Evolutionary conservation across 2,113 vertebrate species (phyloP).

Genomic region (Tragelaphus buxtoni): DNA sequence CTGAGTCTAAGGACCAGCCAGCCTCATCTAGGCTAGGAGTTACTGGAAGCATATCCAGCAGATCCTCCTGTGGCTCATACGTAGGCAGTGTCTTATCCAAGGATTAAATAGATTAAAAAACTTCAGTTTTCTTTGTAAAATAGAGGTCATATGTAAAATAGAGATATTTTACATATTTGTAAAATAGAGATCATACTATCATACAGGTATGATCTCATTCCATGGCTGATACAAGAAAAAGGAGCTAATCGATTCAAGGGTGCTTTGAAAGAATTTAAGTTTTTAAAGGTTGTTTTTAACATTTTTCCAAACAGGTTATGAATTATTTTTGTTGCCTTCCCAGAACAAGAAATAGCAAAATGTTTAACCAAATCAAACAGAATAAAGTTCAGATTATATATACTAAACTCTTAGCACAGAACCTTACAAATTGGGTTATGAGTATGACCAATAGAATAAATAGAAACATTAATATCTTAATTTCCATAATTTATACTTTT

Average conservation of each 20-base stretch:
- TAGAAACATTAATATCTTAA: not conserved
- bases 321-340: not conserved
- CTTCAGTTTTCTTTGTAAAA: not conserved
- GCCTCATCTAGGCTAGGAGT: not conserved
- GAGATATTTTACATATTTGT: not conserved
- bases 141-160: not conserved
- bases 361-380: conserved; percentile 2
- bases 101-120: not conserved
- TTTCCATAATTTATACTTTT: not conserved
- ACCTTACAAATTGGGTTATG: not conserved
- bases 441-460: conserved; percentile 16
- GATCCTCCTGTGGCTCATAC: not conserved
- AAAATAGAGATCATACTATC: not conserved
- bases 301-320: not conserved
- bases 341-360: not conserved
- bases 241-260: not conserved
- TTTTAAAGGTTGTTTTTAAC: conserved; percentile 20
- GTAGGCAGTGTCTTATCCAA: not conserved
- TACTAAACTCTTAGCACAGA: not conserved
- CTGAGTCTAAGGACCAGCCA: not conserved
- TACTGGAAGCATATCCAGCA: not conserved
- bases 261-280: not conserved
- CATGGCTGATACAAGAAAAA: not conserved
- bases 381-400: not conserved
- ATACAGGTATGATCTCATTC: not conserved